Evolutionary conservation across 2,888 invertebrate genomes (phyloP).

Genomic region (Phyllotreta striolata): DNA sequence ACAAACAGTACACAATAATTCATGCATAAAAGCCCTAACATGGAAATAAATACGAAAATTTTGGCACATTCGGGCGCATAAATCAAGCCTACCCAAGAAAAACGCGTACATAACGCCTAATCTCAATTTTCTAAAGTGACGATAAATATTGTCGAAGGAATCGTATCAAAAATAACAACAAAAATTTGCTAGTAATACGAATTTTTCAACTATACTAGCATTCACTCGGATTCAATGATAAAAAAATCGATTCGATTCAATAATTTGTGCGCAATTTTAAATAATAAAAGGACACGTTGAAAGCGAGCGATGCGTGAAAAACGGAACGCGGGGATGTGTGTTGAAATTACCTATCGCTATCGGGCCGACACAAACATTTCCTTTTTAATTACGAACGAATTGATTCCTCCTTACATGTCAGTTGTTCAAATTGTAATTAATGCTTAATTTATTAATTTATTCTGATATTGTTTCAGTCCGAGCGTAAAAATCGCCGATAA

Average conservation of each 20-base stretch:
- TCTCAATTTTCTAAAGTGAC: conserved; percentile 43
- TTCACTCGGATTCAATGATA: too few species aligned
- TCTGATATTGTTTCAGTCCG: conserved; percentile 62
- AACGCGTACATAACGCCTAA: conserved; percentile 40
- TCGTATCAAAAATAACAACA: conserved; percentile 41
- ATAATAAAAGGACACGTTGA: background rate
- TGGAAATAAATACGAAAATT: conserved; percentile 30
- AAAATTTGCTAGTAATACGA: too few species aligned
- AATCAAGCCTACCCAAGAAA: conserved; percentile 36
- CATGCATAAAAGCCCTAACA: conserved; percentile 24
- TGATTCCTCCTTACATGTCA: conserved; percentile 61
- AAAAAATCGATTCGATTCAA: too few species aligned
- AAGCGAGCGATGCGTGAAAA: conserved; percentile 18
- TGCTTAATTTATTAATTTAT: conserved; percentile 64
- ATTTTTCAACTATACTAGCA: too few species aligned
- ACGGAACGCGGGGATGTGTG: conserved; percentile 15
- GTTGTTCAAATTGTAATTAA: conserved; percentile 61
- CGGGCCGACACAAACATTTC: conserved; percentile 43
- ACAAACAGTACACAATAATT: conserved; percentile 24
- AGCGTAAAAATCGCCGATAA: conserved; percentile 62
- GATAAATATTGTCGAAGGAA: conserved; percentile 42
- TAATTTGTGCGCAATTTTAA: too few species aligned
- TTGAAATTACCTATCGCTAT: conserved; percentile 36
- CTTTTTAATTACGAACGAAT: conserved; percentile 59
- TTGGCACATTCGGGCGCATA: conserved; percentile 28